Conservation (phyloP, 1,140 invertebrate genomes). For the Zaprionus nigranus region DNA sequence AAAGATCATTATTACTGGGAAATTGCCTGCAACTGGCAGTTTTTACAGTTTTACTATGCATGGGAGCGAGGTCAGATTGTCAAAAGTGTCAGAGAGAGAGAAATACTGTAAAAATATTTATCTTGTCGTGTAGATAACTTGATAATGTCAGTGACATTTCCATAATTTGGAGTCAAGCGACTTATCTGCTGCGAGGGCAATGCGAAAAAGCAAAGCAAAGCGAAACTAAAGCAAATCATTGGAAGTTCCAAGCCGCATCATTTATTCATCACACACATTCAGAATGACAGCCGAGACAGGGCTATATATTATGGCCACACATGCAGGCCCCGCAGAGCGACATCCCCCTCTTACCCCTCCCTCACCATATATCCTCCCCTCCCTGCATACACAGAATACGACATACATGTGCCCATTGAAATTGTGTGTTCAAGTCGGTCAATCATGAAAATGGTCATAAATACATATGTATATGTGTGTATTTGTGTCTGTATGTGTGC, state of each 20-base stretch:
- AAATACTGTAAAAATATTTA: slow-evolving; percentile 5
- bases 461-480: slow-evolving; percentile 47
- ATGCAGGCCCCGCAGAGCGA: slow-evolving; percentile 29
- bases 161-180: slow-evolving; percentile 17
- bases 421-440: slow-evolving; percentile 58
- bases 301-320: slow-evolving; percentile 59
- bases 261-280: slow-evolving; percentile 76
- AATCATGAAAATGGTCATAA: slow-evolving; percentile 79
- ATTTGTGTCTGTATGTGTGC: slow-evolving; percentile 21
- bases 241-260: slow-evolving; percentile 72
- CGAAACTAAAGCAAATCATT: slow-evolving; percentile 74
- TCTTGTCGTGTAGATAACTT: slow-evolving; percentile 18
- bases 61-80: not conserved
- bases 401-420: slow-evolving; percentile 49
- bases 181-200: slow-evolving; percentile 3
- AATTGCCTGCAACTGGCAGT: slow-evolving; percentile 1
- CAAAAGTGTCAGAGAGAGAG: not conserved
- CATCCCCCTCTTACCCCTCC: not conserved
- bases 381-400: not conserved
- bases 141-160: slow-evolving; percentile 29
- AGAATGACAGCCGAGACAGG: slow-evolving; percentile 52
- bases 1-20: slow-evolving; percentile 1
- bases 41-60: not conserved
- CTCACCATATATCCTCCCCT: not conserved
- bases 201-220: slow-evolving; percentile 25